Evolutionary conservation across 2,797 vertebrate species (phyloP).

Genomic region (Acestrorhynchus altus): DNA sequence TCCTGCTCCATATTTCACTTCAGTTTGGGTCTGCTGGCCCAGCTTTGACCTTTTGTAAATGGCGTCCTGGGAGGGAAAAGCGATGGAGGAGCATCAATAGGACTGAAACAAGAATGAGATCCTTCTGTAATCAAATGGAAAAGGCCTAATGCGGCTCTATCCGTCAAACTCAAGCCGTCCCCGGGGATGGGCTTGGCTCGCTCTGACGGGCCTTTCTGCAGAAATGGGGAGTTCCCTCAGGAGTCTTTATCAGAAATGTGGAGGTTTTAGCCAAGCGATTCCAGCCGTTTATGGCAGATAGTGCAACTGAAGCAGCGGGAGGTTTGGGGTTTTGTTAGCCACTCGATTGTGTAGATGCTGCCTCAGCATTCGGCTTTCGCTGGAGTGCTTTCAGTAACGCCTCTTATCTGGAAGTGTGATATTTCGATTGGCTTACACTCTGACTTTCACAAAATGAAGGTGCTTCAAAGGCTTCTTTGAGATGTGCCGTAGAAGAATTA

Average conservation of each 20-base stretch:
- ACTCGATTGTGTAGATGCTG: neutral
- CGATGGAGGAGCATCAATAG: conserved; percentile 24
- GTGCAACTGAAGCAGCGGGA: neutral
- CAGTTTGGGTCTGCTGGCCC: neutral
- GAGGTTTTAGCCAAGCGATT: neutral
- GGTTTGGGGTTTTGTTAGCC: neutral
- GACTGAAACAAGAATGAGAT: conserved; percentile 30
- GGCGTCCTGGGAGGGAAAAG: conserved; percentile 9
- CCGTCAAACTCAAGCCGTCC: neutral
- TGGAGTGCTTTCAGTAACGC: neutral
- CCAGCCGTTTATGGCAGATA: neutral
- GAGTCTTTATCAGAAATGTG: conserved; percentile 6
- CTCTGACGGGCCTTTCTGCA: conserved; percentile 33
- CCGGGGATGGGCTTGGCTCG: neutral
- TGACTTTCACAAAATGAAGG: neutral
- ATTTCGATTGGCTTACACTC: neutral
- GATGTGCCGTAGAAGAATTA: too few species aligned
- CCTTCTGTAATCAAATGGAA: conserved; percentile 51
- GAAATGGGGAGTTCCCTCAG: conserved; percentile 14
- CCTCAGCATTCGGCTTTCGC: neutral
- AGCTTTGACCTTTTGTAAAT: conserved; percentile 23
- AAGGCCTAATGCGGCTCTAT: conserved; percentile 39
- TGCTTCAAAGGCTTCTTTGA: neutral
- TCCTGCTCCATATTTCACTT: neutral
- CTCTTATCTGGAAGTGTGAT: neutral